Evolutionary conservation across 2,797 vertebrate genomes (phyloP).

Genomic region (Trematomus bernacchii): DNA sequence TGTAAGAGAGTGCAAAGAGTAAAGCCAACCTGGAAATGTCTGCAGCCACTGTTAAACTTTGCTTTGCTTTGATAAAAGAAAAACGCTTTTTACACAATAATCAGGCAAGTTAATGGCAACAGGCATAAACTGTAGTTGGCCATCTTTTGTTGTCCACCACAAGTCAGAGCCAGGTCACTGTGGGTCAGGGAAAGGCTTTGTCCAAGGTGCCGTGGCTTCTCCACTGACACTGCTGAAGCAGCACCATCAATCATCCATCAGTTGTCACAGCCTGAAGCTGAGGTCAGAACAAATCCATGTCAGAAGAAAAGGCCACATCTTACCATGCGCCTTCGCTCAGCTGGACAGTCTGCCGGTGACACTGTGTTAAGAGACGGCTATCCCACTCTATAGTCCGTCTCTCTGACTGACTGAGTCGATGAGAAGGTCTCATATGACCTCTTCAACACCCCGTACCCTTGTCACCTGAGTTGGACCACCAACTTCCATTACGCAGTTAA

Average conservation of each 20-base stretch:
- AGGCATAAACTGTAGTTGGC: constrained; percentile 38
- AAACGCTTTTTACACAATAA: constrained; percentile 26
- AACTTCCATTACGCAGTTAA: constrained; percentile 78
- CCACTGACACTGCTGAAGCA: constrained; percentile 76
- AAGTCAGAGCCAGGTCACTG: constrained; percentile 64
- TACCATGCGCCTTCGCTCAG: constrained; percentile 78
- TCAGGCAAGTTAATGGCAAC: constrained; percentile 7
- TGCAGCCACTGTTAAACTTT: not conserved
- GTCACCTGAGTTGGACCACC: constrained; percentile 83
- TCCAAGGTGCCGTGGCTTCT: constrained; percentile 64
- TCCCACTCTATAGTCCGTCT: constrained; percentile 71
- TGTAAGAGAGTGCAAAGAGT: not conserved
- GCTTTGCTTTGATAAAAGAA: not conserved
- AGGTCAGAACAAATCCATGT: constrained; percentile 83
- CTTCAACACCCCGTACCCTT: constrained; percentile 70
- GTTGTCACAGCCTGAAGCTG: constrained; percentile 80
- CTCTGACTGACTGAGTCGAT: constrained; percentile 76
- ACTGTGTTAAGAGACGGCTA: constrained; percentile 78
- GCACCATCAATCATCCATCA: constrained; percentile 86
- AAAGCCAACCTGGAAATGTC: not conserved
- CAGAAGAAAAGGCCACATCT: constrained; percentile 83
- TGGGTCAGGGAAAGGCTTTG: constrained; percentile 72
- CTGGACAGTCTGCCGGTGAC: constrained; percentile 78
- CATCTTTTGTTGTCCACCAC: constrained; percentile 61
- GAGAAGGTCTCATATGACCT: constrained; percentile 77